Conservation (phyloP, 2,797 vertebrate genomes). For the Clamator glandarius region DNA sequence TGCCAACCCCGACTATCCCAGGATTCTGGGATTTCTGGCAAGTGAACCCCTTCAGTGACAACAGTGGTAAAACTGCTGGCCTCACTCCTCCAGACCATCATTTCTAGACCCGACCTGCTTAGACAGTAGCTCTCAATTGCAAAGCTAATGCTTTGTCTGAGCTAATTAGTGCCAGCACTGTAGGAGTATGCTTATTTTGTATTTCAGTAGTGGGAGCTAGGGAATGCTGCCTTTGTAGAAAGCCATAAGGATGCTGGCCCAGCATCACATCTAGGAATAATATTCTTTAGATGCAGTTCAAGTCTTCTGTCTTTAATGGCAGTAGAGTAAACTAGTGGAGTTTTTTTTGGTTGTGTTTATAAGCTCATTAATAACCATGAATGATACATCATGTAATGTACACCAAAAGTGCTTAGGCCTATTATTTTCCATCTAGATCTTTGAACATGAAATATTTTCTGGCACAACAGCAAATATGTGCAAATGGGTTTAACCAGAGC, state of each 20-base stretch:
- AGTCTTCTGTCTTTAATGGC: not conserved
- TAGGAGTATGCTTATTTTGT: not conserved
- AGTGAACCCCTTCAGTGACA: not conserved
- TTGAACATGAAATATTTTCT: not conserved
- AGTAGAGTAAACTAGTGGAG: not conserved
- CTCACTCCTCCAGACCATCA: not conserved
- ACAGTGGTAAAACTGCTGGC: not conserved
- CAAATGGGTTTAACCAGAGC: not conserved
- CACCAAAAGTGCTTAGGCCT: not conserved
- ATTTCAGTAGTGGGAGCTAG: not conserved
- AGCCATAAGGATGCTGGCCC: not conserved
- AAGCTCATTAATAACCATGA: not conserved
- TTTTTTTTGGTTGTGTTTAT: not conserved
- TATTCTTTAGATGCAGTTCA: not conserved
- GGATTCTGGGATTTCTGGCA: not conserved
- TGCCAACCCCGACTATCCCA: too few species aligned
- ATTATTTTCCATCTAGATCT: not conserved
- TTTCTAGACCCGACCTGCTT: not conserved
- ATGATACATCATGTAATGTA: not conserved
- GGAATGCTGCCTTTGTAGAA: not conserved
- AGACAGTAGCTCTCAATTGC: not conserved
- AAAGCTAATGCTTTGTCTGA: not conserved
- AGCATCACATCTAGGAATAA: not conserved
- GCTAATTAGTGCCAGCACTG: not conserved
- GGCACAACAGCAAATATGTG: not conserved